Percentiles rank a stretch among this genome's conserved stretches.
phyloP scores from a whole-genome alignment of 2,888 invertebrate species.

The Isoperla grammatica region DNA sequence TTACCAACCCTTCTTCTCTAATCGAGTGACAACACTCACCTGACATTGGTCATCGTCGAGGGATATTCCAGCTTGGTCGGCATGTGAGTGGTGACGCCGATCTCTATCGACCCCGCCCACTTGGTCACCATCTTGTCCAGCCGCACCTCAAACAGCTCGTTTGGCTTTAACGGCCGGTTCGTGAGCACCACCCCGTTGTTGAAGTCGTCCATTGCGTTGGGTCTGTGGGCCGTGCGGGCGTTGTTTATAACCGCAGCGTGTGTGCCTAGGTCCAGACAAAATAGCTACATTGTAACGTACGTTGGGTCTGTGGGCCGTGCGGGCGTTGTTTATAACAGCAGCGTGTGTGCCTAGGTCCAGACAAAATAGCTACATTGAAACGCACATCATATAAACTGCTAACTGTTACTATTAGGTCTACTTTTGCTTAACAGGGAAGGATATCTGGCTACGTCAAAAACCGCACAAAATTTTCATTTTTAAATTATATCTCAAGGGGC shows the following conservation, averaged over 20 bases:
- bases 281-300: too few relatives aligned
- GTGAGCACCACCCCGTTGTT: conserved; percentile 92
- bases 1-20: too few relatives aligned
- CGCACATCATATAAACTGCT: too few relatives aligned
- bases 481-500: too few relatives aligned
- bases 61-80: conserved; percentile 84
- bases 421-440: too few relatives aligned
- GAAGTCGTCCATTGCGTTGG: conserved; percentile 89
- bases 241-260: conserved; percentile 89
- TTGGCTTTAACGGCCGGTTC: conserved; percentile 72
- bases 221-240: conserved; percentile 84
- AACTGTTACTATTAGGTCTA: too few relatives aligned
- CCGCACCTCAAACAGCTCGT: conserved; percentile 89
- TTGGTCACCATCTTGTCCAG: conserved; percentile 86
- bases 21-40: too few relatives aligned
- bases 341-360: conserved; percentile 79
- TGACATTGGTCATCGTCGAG: conserved; percentile 90
- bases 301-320: conserved; percentile 88
- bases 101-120: conserved; percentile 94
- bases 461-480: too few relatives aligned
- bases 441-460: too few relatives aligned
- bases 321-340: conserved; percentile 82
- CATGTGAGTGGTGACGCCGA: conserved; percentile 86
- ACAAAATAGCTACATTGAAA: too few relatives aligned
- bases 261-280: too few relatives aligned